phyloP scores from a whole-genome alignment of 2,797 vertebrate genomes.

The Anas georgica region DNA sequence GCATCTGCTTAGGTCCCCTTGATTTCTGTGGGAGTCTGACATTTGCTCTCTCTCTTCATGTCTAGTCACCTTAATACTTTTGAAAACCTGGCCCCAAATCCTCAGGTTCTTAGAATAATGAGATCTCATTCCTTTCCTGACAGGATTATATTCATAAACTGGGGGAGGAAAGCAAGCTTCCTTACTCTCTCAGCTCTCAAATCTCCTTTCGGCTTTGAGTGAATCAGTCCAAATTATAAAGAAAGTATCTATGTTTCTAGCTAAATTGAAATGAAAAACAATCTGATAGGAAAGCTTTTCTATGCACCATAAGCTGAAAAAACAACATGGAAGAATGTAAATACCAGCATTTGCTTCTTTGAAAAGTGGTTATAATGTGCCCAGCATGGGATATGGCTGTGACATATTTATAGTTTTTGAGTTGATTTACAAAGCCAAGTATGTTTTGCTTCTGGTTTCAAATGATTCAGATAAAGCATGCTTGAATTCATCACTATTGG shows the following conservation, averaged over 20 bases:
- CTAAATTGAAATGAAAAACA: background rate
- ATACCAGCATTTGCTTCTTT: background rate
- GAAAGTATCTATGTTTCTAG: background rate
- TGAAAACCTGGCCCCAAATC: background rate
- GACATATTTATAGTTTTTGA: background rate
- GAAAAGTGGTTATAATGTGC: background rate
- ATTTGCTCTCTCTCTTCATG: background rate
- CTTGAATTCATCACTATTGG: background rate
- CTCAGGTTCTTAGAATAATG: background rate
- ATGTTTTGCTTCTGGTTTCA: background rate
- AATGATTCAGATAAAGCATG: background rate
- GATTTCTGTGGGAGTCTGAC: background rate
- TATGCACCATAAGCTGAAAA: background rate
- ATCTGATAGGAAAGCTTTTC: background rate
- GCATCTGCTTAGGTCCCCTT: background rate
- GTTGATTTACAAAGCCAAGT: background rate
- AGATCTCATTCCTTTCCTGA: conserved; percentile 1
- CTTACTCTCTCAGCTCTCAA: background rate
- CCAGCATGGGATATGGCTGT: background rate
- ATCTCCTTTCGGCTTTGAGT: background rate
- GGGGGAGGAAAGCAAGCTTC: background rate
- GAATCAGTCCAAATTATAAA: background rate
- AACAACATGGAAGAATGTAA: background rate
- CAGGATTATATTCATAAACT: background rate
- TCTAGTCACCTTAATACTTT: background rate